Evolutionary conservation across 2,113 vertebrate genomes (phyloP), one percentile per base, ranked within the genome.

Genomic region (Poeciliopsis prolifica): DNA sequence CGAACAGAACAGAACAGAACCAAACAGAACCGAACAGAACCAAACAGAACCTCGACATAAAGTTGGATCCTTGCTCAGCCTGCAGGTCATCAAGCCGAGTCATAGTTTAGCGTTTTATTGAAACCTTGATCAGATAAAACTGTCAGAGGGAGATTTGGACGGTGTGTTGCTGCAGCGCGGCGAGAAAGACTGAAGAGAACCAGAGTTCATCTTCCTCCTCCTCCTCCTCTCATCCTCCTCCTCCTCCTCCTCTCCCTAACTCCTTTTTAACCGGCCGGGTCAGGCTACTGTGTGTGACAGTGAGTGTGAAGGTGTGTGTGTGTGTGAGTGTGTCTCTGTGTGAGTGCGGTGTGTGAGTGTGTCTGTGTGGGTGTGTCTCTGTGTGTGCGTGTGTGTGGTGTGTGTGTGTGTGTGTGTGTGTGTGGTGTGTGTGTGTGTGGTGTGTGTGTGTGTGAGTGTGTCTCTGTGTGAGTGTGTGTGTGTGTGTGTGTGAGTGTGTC

Each of bases 141-240:
- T 68, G 72, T 66, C 37, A 63, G 40, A 70, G 60, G 5, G 19
- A 72, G 72, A 69, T 69, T 17, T 80, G 54, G 81, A 68, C 44
- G 22, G 26, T 22, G 74, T 1, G 58, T 80, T 83, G 67, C 85
- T 73, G 65, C 77, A 86, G 80, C 68, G 68, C 90, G 79, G 86
- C 89, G 85, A 84, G 89, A 93, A 91, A 90, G 87, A 31, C 33
- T 93, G 92, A 94, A 82, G 80, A 85, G 91, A 94, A 91, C 78
- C 93, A 94, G 93, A 93, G 88, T 72, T 83, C 81, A 54, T 82
- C 81, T n/a, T 58, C 51, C 51, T 54, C 51, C 51, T 48, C 78
- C 75, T 73, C 79, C 83, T 68, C 78, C 81, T n/a, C n/a, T n/a
- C n/a, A n/a, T 44, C 78, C 75, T 74, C 79, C 83, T 68, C 78